Evolutionary conservation across 2,113 vertebrate genomes (phyloP), one percentile per base, ranked within the genome.

Genomic region (Petromus typicus): DNA sequence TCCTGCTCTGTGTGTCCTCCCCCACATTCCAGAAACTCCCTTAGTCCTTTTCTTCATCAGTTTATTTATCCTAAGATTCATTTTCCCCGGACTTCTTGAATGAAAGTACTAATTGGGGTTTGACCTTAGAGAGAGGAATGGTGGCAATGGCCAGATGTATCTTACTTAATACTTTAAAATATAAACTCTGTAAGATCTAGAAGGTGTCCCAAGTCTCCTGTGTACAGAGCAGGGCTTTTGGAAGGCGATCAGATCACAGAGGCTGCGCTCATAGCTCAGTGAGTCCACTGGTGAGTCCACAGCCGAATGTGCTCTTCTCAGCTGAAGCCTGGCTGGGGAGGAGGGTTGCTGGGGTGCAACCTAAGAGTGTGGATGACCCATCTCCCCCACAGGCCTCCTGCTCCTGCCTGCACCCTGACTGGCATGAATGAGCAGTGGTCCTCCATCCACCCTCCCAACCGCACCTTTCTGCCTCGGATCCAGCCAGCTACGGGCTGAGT

Each of bases 131-230:
- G 10, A 16, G 17, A 76, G n/a, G 75, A 90, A 34, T 51, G 37
- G 23, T 51, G 61, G 40, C 5, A 45, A 17, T 59, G 80, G 25
- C 3, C 57, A 45, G 7, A 76, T 61, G 7, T 57, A 51, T 76
- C 84, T 51, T 45, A 64, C 6, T 54, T 91, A 32, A 69, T 67
- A 95, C 84, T 93, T 78, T 63, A 93, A 93, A 73, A 83, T 86
- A 57, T 45, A 82, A 83, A 13, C 30, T 75, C 48, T 76, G 27
- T n/a, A 48, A 66, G 25, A 14, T 45, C 71, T 17, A 48, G 43
- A 48, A 30, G 43, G 40, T 27, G 4, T 14, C 13, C 27, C 43
- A 45, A 76, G 73, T 76, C 73, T 48, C 73, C 8, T 1, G 3
- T 48, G 27, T 48, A 14, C 73, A 48, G 43, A 76, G 27, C 4